Evolutionary conservation across 2,888 invertebrate species (phyloP).

Genomic region (Athripsodes cinereus): DNA sequence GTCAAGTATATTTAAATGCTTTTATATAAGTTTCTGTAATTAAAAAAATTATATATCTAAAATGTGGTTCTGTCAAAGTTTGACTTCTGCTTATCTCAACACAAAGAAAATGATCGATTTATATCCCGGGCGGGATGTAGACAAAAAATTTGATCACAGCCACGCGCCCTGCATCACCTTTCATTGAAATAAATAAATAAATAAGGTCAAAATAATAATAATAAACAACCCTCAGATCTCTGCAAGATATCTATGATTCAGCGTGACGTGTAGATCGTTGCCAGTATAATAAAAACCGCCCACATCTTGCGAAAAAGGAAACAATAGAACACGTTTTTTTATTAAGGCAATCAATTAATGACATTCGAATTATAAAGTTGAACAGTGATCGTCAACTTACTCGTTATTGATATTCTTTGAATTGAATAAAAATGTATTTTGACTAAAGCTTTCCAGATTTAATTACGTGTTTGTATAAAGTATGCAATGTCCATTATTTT

Average conservation of each 20-base stretch:
- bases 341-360: neutral
- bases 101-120: too few relatives aligned
- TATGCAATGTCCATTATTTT: too few relatives aligned
- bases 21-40: too few relatives aligned
- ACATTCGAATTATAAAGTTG: neutral
- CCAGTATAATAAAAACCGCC: neutral
- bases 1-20: too few relatives aligned
- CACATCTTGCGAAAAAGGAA: slow-evolving; percentile 1
- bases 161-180: neutral
- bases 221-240: neutral
- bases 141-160: neutral
- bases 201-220: neutral
- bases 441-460: too few relatives aligned
- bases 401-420: too few relatives aligned
- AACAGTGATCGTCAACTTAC: neutral
- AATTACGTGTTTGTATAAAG: too few relatives aligned
- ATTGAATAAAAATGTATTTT: too few relatives aligned
- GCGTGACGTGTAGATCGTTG: neutral
- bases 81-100: too few relatives aligned
- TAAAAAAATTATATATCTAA: too few relatives aligned
- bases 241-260: neutral
- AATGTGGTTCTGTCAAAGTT: too few relatives aligned
- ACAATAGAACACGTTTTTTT: neutral
- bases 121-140: neutral
- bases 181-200: neutral